These are phyloP conservation scores for Bujurquina vittata DNA, from an alignment of 2,113 vertebrate genomes.

Conservation along the genomic window DNA sequence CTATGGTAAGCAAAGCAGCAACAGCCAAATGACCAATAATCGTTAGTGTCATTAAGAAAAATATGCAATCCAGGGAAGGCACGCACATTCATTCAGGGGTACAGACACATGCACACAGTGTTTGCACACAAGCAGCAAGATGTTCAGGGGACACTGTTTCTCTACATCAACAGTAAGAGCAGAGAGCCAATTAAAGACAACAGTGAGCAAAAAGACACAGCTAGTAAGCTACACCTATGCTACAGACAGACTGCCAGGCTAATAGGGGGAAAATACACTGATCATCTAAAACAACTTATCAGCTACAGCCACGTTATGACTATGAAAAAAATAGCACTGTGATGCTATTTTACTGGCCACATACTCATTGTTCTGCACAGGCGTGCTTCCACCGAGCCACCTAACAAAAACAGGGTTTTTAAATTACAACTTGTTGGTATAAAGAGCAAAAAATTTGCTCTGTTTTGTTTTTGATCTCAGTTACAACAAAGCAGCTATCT, in stretches of 20 bases:
- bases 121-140: slow-evolving; percentile 37
- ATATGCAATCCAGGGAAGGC: neutral
- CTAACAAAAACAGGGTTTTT: slow-evolving; percentile 84
- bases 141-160: slow-evolving; percentile 20
- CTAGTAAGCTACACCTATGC: neutral
- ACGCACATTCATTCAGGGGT: neutral
- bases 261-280: slow-evolving; percentile 18
- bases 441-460: neutral
- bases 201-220: slow-evolving; percentile 18
- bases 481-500: neutral
- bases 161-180: neutral
- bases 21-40: neutral
- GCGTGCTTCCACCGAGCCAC: slow-evolving; percentile 90
- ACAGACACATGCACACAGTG: slow-evolving; percentile 20
- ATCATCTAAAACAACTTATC: neutral
- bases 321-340: neutral
- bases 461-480: neutral
- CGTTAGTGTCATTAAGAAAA: slow-evolving; percentile 4
- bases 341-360: slow-evolving; percentile 73
- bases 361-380: slow-evolving; percentile 87
- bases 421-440: slow-evolving; percentile 38
- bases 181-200: slow-evolving; percentile 1
- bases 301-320: slow-evolving; percentile 49
- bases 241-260: slow-evolving; percentile 23
- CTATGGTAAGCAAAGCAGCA: slow-evolving; percentile 22